These are phyloP conservation scores for Neosilurus mollespiculum DNA, from an alignment of 2,797 vertebrate genomes.

Conservation along the genomic window DNA sequence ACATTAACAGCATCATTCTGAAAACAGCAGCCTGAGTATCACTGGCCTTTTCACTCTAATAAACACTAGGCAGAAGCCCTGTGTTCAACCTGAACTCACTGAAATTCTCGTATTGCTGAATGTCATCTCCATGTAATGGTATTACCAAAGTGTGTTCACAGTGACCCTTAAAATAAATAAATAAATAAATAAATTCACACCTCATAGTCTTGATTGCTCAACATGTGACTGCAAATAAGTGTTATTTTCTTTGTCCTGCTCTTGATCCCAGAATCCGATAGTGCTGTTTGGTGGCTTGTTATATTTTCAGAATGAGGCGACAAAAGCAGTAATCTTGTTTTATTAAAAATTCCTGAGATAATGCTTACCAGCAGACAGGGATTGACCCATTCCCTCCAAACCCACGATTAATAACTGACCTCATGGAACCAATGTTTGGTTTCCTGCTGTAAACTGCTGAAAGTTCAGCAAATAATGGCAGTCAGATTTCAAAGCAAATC, in stretches of 20 bases:
- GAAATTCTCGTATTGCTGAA: constrained; percentile 29
- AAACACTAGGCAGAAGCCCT: constrained; percentile 11
- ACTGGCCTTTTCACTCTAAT: constrained; percentile 36
- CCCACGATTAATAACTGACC: constrained; percentile 24
- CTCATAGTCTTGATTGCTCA: constrained; percentile 14
- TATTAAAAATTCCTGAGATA: constrained; percentile 66
- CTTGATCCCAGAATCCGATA: constrained; percentile 18
- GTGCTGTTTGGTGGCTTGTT: not conserved
- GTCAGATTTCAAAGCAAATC: not conserved
- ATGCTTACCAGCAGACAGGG: constrained; percentile 64
- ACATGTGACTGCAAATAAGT: constrained; percentile 24
- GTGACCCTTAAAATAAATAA: not conserved
- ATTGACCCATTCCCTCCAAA: constrained; percentile 51
- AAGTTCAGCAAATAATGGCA: constrained; percentile 17
- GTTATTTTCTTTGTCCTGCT: not conserved
- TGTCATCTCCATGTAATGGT: constrained; percentile 6
- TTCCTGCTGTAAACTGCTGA: constrained; percentile 4
- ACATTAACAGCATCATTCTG: constrained; percentile 22
- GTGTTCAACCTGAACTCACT: constrained; percentile 9
- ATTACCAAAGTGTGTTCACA: constrained; percentile 3
- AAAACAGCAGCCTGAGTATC: constrained; percentile 20
- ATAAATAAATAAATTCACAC: not conserved
- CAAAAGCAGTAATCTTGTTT: constrained; percentile 61
- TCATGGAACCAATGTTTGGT: constrained; percentile 16
- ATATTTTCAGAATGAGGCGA: constrained; percentile 51